These are phyloP conservation scores for Caerostris extrusa DNA, from an alignment of 1,140 invertebrate species.

Conservation along the genomic window DNA sequence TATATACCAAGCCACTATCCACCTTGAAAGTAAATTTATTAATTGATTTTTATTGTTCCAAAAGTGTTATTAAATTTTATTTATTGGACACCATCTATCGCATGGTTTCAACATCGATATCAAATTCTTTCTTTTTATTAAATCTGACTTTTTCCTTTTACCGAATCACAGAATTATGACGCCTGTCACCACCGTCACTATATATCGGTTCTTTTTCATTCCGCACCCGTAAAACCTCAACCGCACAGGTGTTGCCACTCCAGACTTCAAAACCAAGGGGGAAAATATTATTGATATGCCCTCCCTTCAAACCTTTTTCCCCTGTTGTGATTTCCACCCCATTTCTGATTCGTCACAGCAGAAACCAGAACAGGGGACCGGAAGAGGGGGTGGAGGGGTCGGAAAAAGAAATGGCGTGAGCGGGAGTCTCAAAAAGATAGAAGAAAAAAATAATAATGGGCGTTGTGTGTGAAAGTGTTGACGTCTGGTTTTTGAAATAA, in stretches of 20 bases:
- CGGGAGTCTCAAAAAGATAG: not conserved
- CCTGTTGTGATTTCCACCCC: constrained; percentile 64
- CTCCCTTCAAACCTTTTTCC: not conserved
- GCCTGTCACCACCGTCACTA: not conserved
- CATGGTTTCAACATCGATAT: too few species aligned
- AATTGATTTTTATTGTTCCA: too few species aligned
- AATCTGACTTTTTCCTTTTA: not conserved
- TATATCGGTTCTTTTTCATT: not conserved
- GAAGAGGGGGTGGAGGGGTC: not conserved
- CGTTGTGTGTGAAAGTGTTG: constrained; percentile 70
- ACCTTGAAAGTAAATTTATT: too few species aligned
- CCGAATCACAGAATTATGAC: not conserved
- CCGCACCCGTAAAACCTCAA: not conserved
- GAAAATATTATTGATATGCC: constrained; percentile 1
- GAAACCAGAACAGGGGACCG: not conserved
- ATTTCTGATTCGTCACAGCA: constrained; percentile 59
- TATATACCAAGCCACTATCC: too few species aligned
- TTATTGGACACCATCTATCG: too few species aligned
- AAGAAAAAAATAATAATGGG: constrained; percentile 53
- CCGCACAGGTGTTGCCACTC: not conserved
- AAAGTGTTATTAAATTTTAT: too few species aligned
- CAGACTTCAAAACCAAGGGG: not conserved
- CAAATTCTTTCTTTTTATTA: too few species aligned
- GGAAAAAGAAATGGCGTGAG: not conserved
- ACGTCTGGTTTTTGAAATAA: constrained; percentile 71